Base-by-base conservation (phyloP, 2,888 invertebrate genomes). In the Serripes groenlandicus region DNA sequence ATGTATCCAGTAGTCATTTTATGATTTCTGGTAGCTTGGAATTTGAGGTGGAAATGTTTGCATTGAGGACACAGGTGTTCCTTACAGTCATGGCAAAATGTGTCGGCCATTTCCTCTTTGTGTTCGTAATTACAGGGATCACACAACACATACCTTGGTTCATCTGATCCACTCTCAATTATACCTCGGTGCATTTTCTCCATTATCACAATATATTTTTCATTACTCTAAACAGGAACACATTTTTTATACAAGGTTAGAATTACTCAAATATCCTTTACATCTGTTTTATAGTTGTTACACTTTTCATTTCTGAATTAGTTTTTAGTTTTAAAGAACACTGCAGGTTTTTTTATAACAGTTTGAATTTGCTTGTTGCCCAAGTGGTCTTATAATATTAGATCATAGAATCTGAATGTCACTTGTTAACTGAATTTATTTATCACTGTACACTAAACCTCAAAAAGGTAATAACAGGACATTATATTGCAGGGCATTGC, bases 71-170 rank as follows among this genome's bases (percentile, higher is more conserved):
- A 70, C 32, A 70, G 23, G n/a, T 70, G 34, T 34, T 70, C 54
- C 4, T 54, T 52, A 54, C 70, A 70, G 15, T 70, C 52, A 7
- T 42, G 26, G 54, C 70, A 70, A 23, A 32, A 70, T 54, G 34
- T 54, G 54, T 54, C 54, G 1, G 54, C 70, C 30, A 54, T 54
- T n/a, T 52, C 32, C 28, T 5, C 11, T 15, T 52, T 52, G 9
- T 70, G 21, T 26, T 70, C 70, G 54, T 70, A 52, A 7, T 70
- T 70, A 54, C 70, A 70, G 5, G 70, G 70, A 30, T 54, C 70
- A 52, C 70, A 70, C 7, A 21, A 54, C 32, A 54, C 7, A 54
- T 30, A 21, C n/a, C 54, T 23, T 28, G 23, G 42, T n/a, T 68
- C 49, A 23, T 42, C 68, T 28, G 68, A 42, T 5, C 68, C 28